Evolutionary conservation across 2,888 invertebrate species (phyloP).

Genomic region (Pteria penguin): DNA sequence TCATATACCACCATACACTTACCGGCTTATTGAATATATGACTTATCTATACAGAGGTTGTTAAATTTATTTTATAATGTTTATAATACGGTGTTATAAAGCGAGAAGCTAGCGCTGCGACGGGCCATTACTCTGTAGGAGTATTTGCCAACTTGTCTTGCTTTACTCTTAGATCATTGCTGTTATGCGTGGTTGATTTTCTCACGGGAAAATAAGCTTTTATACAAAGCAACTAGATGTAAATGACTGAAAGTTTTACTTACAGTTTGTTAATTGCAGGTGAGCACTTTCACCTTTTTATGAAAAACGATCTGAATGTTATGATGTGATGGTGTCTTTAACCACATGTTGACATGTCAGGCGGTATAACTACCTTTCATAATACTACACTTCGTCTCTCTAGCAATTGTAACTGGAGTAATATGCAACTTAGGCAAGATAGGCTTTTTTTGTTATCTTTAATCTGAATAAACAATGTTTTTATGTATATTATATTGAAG

Average conservation of each 20-base stretch:
- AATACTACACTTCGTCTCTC: no score
- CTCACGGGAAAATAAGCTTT: slow-evolving; percentile 39
- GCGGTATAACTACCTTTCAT: no score
- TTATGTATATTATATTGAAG: no score
- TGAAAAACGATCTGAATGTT: not conserved
- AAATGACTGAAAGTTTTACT: not conserved
- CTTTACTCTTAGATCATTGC: not conserved
- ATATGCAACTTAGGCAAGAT: no score
- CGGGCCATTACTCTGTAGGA: not conserved
- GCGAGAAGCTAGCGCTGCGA: not conserved
- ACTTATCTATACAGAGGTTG: not conserved
- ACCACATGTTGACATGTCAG: no score
- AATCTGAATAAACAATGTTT: no score
- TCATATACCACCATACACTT: not conserved
- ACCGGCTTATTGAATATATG: not conserved
- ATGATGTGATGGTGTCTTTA: not conserved
- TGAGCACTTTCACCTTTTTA: not conserved
- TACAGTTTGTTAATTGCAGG: not conserved
- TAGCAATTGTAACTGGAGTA: no score
- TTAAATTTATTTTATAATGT: not conserved
- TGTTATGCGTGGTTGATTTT: slow-evolving; percentile 32
- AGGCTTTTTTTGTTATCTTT: no score
- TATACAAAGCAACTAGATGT: not conserved
- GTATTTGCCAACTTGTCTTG: not conserved
- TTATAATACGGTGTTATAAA: not conserved